These are phyloP conservation scores for Procavia capensis DNA, from an alignment of 2,113 vertebrate species.

Conservation along the genomic window DNA sequence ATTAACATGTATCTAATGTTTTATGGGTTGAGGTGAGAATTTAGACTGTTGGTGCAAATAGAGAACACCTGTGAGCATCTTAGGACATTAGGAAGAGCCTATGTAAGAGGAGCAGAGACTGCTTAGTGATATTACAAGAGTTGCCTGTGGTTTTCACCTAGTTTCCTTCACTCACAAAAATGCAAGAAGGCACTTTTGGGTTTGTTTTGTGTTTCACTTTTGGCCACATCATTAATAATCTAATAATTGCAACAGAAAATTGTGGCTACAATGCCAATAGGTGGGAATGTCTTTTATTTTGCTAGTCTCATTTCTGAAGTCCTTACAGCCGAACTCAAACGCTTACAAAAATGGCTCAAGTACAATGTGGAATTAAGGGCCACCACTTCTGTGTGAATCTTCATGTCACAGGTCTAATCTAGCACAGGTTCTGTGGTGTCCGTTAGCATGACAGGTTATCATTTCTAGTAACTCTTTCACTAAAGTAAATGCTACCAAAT, in stretches of 20 bases:
- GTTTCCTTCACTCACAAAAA: background rate
- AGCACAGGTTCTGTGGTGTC: background rate
- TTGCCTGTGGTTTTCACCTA: background rate
- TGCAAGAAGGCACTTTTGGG: background rate
- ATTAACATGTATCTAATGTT: background rate
- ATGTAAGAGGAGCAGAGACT: background rate
- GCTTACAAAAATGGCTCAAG: constrained; percentile 47
- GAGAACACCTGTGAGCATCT: background rate
- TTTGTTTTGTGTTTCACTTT: background rate
- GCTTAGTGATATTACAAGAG: background rate
- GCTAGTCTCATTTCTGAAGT: constrained; percentile 69
- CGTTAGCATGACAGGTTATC: constrained; percentile 30
- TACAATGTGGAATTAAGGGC: constrained; percentile 16
- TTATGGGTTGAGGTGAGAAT: background rate
- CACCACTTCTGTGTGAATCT: background rate
- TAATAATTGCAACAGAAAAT: constrained; percentile 55
- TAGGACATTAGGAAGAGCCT: background rate
- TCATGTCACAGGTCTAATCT: background rate
- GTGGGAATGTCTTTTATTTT: constrained; percentile 21
- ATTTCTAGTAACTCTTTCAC: constrained; percentile 13
- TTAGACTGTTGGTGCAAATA: background rate
- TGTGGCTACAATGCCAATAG: constrained; percentile 24
- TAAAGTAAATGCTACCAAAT: constrained; percentile 37
- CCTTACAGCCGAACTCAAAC: constrained; percentile 26
- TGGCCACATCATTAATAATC: background rate